Evolutionary conservation across 23 tunicate genomes (phyloP).

Genomic region (Halocynthia roretzi): DNA sequence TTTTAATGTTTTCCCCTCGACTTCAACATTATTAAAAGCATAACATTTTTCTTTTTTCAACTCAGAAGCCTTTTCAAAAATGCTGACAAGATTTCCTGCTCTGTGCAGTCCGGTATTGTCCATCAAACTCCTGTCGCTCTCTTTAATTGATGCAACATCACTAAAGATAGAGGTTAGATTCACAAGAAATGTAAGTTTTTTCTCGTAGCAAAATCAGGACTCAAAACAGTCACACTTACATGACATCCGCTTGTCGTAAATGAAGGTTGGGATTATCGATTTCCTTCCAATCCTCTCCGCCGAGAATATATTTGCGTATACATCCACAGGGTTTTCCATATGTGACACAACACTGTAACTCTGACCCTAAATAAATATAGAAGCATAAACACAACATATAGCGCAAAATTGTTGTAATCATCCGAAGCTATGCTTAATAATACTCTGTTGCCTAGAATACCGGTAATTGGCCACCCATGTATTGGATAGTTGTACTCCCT

Average conservation of each 20-base stretch:
- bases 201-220: neutral
- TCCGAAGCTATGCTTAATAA: neutral
- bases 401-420: neutral
- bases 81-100: constrained; percentile 55
- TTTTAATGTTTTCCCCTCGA: constrained; percentile 72
- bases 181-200: neutral
- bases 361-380: constrained; percentile 22
- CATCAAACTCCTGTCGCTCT: constrained; percentile 27
- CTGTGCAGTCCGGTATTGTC: constrained; percentile 29
- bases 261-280: constrained; percentile 38
- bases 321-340: constrained; percentile 94
- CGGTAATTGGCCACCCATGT: neutral
- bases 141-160: constrained; percentile 38
- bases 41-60: constrained; percentile 89
- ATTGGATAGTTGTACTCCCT: neutral
- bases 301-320: constrained; percentile 70
- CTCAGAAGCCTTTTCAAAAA: constrained; percentile 69
- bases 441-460: too few species aligned
- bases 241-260: constrained; percentile 55
- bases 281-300: constrained; percentile 79
- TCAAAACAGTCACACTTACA: constrained; percentile 23
- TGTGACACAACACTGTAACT: constrained; percentile 82
- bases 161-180: constrained; percentile 9
- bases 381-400: neutral
- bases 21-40: constrained; percentile 41